Percentiles rank a stretch among this genome's conserved stretches.
phyloP scores from a whole-genome alignment of 2,888 invertebrate genomes.

The Hetaerina titia region DNA sequence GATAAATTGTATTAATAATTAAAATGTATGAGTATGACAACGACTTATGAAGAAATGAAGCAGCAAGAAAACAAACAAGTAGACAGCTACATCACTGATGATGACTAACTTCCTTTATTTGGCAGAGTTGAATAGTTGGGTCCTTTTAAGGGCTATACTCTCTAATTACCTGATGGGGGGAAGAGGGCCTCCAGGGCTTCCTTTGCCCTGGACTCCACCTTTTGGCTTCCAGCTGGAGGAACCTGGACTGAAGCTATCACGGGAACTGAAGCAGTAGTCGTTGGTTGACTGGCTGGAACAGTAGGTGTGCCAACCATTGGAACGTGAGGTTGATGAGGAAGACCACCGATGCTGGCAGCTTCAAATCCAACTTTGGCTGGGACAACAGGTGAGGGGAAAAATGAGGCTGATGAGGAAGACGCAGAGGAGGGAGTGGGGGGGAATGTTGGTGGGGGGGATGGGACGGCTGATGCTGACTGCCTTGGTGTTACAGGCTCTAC shows the following conservation, averaged over 20 bases:
- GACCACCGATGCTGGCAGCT: conserved; percentile 24
- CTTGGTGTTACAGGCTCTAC: conserved; percentile 29
- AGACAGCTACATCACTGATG: neutral
- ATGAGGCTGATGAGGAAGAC: conserved; percentile 64
- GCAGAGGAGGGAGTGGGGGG: conserved; percentile 69
- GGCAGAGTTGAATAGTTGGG: too few relatives aligned
- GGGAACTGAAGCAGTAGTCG: conserved; percentile 69
- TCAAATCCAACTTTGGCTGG: conserved; percentile 70
- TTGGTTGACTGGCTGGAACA: conserved; percentile 69
- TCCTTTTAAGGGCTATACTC: neutral
- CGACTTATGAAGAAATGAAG: too few relatives aligned
- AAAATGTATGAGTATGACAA: too few relatives aligned
- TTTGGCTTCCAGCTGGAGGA: conserved; percentile 39
- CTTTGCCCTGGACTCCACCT: conserved; percentile 72
- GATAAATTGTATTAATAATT: too few relatives aligned
- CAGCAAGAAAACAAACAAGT: neutral
- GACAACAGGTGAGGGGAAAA: conserved; percentile 67
- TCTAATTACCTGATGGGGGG: conserved; percentile 79
- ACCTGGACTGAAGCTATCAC: conserved; percentile 68
- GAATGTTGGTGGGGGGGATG: conserved; percentile 55
- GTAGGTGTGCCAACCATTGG: conserved; percentile 69
- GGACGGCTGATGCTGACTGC: conserved; percentile 43
- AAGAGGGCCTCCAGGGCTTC: conserved; percentile 82
- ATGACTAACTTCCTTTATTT: neutral
- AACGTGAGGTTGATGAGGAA: conserved; percentile 13